Percentiles rank a stretch among this genome's conserved stretches.
Evolutionary conservation across 2,888 invertebrate genomes (phyloP).

Genomic region (Andrena camellia): DNA sequence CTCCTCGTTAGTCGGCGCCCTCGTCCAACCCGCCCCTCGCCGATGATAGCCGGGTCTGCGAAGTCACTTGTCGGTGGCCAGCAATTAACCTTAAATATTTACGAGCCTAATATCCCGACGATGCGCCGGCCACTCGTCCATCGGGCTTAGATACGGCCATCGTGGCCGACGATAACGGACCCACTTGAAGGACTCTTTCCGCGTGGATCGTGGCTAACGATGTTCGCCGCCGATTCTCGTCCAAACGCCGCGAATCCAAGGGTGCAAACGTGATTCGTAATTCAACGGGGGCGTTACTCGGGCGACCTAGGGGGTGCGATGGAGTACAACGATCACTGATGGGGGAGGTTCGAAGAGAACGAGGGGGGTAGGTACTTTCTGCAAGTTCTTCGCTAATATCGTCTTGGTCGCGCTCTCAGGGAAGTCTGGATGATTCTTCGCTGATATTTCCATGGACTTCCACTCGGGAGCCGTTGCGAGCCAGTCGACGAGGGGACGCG

Average conservation of each 20-base stretch:
- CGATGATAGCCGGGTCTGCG: constrained; percentile 36
- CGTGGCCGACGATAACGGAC: neutral
- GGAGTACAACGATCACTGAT: too few species aligned
- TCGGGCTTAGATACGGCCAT: neutral
- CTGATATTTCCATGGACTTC: too few species aligned
- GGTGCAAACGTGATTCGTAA: constrained; percentile 12
- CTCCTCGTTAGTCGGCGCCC: constrained; percentile 30
- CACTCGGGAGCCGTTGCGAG: neutral
- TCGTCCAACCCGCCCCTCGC: constrained; percentile 18
- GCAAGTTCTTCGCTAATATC: too few species aligned
- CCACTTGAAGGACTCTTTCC: neutral
- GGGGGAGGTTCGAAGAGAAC: too few species aligned
- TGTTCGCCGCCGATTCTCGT: neutral
- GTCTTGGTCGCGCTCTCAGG: too few species aligned
- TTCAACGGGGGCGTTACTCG: constrained; percentile 14
- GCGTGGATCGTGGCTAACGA: neutral
- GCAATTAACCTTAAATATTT: constrained; percentile 48
- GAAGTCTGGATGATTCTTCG: too few species aligned
- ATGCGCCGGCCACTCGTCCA: neutral
- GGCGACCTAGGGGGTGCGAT: neutral
- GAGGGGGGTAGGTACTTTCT: too few species aligned
- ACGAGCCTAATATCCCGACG: constrained; percentile 15
- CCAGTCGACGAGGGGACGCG: neutral
- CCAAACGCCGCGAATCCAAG: neutral
- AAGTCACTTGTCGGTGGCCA: constrained; percentile 29